Base-by-base conservation (phyloP, 2,888 invertebrate genomes). In the Parapristionchus giblindavisi region DNA sequence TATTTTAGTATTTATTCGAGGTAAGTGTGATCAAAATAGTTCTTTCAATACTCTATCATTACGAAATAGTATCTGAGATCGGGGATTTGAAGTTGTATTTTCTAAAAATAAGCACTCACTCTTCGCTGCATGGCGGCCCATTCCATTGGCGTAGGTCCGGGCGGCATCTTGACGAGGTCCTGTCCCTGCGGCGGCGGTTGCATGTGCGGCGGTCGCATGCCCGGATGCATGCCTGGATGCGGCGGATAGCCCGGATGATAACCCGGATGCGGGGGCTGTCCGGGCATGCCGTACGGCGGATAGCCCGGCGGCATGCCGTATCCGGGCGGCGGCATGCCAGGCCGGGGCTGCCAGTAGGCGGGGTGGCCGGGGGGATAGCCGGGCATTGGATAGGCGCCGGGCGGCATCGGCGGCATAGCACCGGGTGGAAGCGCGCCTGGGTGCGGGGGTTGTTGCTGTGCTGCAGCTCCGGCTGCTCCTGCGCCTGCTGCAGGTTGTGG, bases 91-190 rank as follows among this genome's bases (percentile, higher is more conserved):
- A n/a, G n/a, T n/a, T n/a, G n/a, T n/a, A n/a, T n/a, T n/a, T 27
- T n/a, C 11, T 56, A 2, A 56, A 56, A 56, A 27, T 32, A 2
- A 17, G 58, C 24, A 29, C 66, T 29, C 32, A 65, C 75, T 34
- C 52, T 21, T 1, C 75, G 56, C 51, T 80, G 80, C 65, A 80
- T 80, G 2, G 80, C 79, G 0, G 83, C 80, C 83, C 83, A 83
- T 75, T 83, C 83, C 24, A 80, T 73, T 1, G 83, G 83, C 27
- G 75, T 81, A 27, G 78, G 80, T 58, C 83, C 83, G 5, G 80
- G 81, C 40, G 83, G 83, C 80, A 83, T 81, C 63, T 80, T 58
- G 14, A 83, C 83, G 75, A 83, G 52, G 27, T 83, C 83, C 1
- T 61, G 52, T n/a, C 82, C 83, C 1, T 61, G 56, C n/a, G 48